Base-by-base conservation (phyloP, 2,888 invertebrate species). In the Eumerus sabulonum region DNA sequence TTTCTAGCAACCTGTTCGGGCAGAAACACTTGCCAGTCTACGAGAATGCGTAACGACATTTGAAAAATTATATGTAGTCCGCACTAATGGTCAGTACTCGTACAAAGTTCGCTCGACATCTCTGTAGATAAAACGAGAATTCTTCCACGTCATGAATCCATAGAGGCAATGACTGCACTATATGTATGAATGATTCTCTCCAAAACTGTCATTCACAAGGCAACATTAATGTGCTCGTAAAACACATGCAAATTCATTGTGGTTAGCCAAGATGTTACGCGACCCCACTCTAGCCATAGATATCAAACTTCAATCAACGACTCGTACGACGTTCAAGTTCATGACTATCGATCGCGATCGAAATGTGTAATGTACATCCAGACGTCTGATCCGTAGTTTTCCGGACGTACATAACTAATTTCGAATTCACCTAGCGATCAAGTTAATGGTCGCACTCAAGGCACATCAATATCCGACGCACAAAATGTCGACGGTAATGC, bases 321-420 rank as follows among this genome's bases (percentile, higher is more conserved):
- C 53, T 16, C 57, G 18, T 62, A 59, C 48, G 51, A 64, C 77
- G 51, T 74, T 79, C 79, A 79, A 79, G 79, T 79, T 79, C 68
- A 79, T 70, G 74, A 79, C 48, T 56, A 27, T 59, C 45, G 63
- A 19, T 64, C 50, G 68, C 68, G 68, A 36, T 70, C 50, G 13
- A 70, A 79, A 79, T 79, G 60, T 51, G 44, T 70, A 74, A 79
- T 77, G 62, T 67, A 27, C 27, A 27, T 27, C 27, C n/a, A n/a
- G n/a, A n/a, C 47, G 42, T 27, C 17, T 57, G 40, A 42, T 62
- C n/a, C 44, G 45, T 42, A 14, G 60, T 51, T 57, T 72, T 67
- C 50, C 72, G 64, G 76, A 42, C 67, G 16, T 18, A 42, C 18
- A 57, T 9, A 44, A 18, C 42, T 57, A 14, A 74, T 64, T 74